Evolutionary conservation across 1,140 invertebrate genomes (phyloP).

Genomic region (Hyphantria cunea): DNA sequence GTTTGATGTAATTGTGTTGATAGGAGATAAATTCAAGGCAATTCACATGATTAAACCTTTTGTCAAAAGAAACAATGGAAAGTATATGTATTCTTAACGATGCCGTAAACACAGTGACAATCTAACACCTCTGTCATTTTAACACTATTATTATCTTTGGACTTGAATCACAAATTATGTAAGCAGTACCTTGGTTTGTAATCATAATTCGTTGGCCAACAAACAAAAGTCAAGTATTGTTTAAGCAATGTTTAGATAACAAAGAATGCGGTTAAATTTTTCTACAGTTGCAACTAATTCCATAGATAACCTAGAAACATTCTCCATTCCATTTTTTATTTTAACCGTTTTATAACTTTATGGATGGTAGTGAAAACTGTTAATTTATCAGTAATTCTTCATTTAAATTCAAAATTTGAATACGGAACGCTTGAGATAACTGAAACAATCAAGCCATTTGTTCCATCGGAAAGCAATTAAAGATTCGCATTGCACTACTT

Average conservation of each 20-base stretch:
- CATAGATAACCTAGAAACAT: slow-evolving; percentile 5
- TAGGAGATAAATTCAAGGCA: slow-evolving; percentile 20
- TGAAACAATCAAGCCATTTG: slow-evolving; percentile 29
- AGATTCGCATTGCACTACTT: slow-evolving; percentile 35
- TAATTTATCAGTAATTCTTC: slow-evolving; percentile 1
- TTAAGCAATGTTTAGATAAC: slow-evolving; percentile 14
- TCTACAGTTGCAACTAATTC: slow-evolving; percentile 5
- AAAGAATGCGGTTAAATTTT: not conserved
- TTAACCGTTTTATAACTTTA: not conserved
- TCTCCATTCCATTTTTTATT: not conserved
- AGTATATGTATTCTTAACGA: slow-evolving; percentile 22
- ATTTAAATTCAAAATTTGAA: slow-evolving; percentile 1
- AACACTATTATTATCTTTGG: slow-evolving; percentile 7
- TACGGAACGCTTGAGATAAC: slow-evolving; percentile 12
- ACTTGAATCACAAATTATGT: slow-evolving; percentile 23
- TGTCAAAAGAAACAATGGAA: slow-evolving; percentile 26
- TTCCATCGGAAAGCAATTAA: slow-evolving; percentile 25
- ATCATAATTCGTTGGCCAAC: slow-evolving; percentile 1
- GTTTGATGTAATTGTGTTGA: slow-evolving; percentile 27
- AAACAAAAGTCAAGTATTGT: slow-evolving; percentile 11
- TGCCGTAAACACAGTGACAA: slow-evolving; percentile 15
- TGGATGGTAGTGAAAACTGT: not conserved
- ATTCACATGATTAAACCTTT: slow-evolving; percentile 28
- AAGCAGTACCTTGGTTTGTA: slow-evolving; percentile 1
- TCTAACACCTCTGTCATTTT: slow-evolving; percentile 16